Base-by-base conservation (phyloP, 2,113 vertebrate species). In the Boulengeromyrus knoepffleri region DNA sequence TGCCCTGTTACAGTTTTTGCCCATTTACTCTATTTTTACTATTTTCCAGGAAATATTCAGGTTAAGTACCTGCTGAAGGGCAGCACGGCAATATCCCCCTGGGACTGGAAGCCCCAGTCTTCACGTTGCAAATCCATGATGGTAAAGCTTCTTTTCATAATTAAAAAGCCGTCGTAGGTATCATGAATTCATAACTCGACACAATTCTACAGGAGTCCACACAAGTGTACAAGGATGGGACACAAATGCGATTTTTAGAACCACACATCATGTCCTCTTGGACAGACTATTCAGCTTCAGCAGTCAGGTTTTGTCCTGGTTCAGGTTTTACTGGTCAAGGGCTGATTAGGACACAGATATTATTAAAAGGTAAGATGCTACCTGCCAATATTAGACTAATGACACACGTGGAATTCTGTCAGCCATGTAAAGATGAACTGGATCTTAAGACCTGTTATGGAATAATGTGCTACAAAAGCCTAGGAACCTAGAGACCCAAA, bases 51-150 rank as follows among this genome's bases (percentile, higher is more conserved):
- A 80, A 80, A 36, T 17, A 80, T 80, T 80, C 74, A 80, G 74
- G 74, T 80, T 80, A 80, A 80, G 74, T 80, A 80, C 31, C 74
- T 80, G 74, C 74, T 80, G 74, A 80, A 42, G 74, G 74, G 74
- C 36, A 42, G 36, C 13, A 80, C 36, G 31, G 17, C 36, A 19
- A 19, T 31, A 36, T 5, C 15, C 74, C 74, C 2, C 74, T 42
- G 74, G 36, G 74, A 39, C 74, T 80, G 17, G 36, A 19, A 80
- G 74, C 74, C 74, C 74, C 74, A 39, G 36, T 39, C 74, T 80
- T 39, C 31, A 42, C 13, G 0, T 31, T 31, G 31, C 70, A 77
- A 77, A 77, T 77, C 31, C 31, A 39, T 39, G 15, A 77, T 17
- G 5, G 27, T 39, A 39, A 66, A 77, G 70, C 70, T 77, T 36